Evolutionary conservation across 2,113 vertebrate genomes (phyloP), one percentile per base, ranked within the genome.

Genomic region (Stomatorhinus ivindoensis): DNA sequence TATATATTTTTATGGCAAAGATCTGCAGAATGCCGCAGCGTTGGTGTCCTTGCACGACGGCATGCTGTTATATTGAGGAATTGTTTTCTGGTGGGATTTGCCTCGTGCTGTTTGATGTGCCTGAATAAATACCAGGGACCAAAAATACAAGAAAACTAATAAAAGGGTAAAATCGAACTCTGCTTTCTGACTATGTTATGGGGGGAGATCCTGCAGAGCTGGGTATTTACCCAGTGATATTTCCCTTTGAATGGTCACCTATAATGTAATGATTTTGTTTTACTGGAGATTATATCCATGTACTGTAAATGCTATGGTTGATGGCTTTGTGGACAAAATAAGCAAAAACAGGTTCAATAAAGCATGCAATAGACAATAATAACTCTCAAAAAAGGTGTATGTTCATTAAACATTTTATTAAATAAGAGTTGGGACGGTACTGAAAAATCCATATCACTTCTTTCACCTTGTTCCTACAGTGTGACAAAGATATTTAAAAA

Each of bases 41-140:
- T 87, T 44, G 4, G 31, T 53, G 53, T n/a, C 87, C 19, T 61
- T 87, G 51, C 7, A 35, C 35, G 87, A 65, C 39, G 11, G 87
- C 86, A 46, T 61, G 86, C 86, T 61, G 86, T 46, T 51, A 51
- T 65, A 31, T 39, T 44, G 87, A 87, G n/a, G 85, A 87, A 50
- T 44, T 44, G 87, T 65, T 87, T 65, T 27, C 39, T 24, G 55
- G 15, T 17, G 87, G 35, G 55, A 87, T 46, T n/a, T 46, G 87
- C 55, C 1, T 24, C 24, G 19, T 87, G 87, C 35, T 24, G 24
- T 21, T 87, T 3, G 4, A 9, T 11, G 39, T 44, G 27, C 50
- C 85, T 31, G 13, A 53, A 35, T n/a, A 27, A 35, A 87, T 15
- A 44, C 31, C 21, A 58, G 48, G 1, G 31, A 53, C 46, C 10